Conservation (phyloP, 1,140 invertebrate genomes). For the Drosophila dunni region DNA sequence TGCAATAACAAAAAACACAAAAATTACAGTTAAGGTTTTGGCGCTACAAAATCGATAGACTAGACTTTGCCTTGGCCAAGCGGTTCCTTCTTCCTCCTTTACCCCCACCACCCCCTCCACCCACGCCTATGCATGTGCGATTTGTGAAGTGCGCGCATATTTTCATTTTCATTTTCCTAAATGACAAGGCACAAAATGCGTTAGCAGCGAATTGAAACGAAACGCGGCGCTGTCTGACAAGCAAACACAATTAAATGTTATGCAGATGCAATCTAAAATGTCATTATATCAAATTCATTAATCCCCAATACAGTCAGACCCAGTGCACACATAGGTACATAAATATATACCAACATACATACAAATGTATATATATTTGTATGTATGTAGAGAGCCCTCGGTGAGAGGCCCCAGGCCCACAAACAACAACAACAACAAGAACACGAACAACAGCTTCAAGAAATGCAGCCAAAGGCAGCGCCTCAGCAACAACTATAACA, state of each 20-base stretch:
- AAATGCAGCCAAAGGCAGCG: constrained; percentile 68
- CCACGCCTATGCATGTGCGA: constrained; percentile 19
- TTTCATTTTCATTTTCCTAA: constrained; percentile 50
- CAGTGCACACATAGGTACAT: not conserved
- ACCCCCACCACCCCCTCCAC: not conserved
- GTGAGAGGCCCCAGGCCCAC: constrained; percentile 48
- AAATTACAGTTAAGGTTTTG: constrained; percentile 38
- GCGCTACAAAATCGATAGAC: constrained; percentile 64
- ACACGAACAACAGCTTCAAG: constrained; percentile 56
- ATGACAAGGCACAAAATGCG: constrained; percentile 79
- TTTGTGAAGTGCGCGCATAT: constrained; percentile 41
- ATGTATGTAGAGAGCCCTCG: not conserved
- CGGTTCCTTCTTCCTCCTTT: constrained; percentile 5
- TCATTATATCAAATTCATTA: constrained; percentile 84
- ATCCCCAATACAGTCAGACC: constrained; percentile 63
- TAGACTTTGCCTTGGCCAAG: constrained; percentile 36
- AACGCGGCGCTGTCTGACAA: constrained; percentile 56
- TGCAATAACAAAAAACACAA: constrained; percentile 34
- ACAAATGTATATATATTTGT: too few species aligned
- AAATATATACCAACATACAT: too few species aligned
- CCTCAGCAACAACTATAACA: constrained; percentile 55
- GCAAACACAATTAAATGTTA: constrained; percentile 84
- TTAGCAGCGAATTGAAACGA: constrained; percentile 51
- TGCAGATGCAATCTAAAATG: constrained; percentile 84
- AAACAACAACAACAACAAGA: constrained; percentile 45